Evolutionary conservation across 2,888 invertebrate species (phyloP), one percentile per base, ranked within the genome.

Genomic region (Rhogogaster chlorosoma): DNA sequence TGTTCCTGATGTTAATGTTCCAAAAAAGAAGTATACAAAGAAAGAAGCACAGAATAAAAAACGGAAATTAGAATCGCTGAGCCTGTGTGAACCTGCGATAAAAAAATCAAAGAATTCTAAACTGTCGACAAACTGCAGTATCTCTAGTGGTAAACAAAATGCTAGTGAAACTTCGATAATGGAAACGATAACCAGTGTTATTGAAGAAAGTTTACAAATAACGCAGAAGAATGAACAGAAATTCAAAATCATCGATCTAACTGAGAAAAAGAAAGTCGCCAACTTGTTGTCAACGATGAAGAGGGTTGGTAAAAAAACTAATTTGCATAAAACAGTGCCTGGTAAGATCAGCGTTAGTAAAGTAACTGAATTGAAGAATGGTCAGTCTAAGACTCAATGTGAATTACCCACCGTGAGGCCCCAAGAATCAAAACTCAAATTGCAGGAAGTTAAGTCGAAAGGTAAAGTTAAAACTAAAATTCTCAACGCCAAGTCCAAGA

Each of bases 261-360:
- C 94, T 94, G 91, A 94, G 91, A 87, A 88, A 36, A 91, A 89
- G 67, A 89, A 88, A 7, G 36, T 67, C 18, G 84, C 75, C 1
- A 90, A 90, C 71, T 77, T 90, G 22, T 80, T 90, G 29, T 87
- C 90, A 83, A 86, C 89, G n/a, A 88, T 90, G 12, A 92, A 91
- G 90, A 94, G 87, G 93, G 94, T 90, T 90, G 92, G 86, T 91
- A 94, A 90, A 93, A 95, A 90, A 92, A 92, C 89, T 91, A 94
- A 89, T 87, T 93, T 86, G 93, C 94, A 88, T 4, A 92, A 92
- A 85, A 87, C 89, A 45, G 87, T 87, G 18, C 88, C 89, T 15
- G 67, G 86, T 29, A 90, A 90, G 83, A 64, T 86, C 53, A 88
- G 88, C 26, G 84, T 70, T 9, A 89, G 29, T 67, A 42, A 83